Evolutionary conservation across 2,113 vertebrate genomes (phyloP), one percentile per base, ranked within the genome.

Genomic region (Archilochus colubris): DNA sequence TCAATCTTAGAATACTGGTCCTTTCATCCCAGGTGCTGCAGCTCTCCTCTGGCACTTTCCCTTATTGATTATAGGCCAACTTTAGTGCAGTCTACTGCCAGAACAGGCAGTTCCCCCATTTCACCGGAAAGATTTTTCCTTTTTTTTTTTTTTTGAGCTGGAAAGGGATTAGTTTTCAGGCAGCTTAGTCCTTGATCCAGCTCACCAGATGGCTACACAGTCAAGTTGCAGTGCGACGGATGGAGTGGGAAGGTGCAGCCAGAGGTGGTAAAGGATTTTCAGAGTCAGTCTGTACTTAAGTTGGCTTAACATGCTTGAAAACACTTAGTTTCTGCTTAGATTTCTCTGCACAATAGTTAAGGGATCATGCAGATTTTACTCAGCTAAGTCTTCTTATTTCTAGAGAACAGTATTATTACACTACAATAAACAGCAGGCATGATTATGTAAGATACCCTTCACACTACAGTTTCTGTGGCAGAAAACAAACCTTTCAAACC

Each of bases 131-230:
- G 53, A 17, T 73, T 86, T 77, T 74, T 67, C 33, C 28, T 83
- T 93, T 80, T 33, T 46, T 40, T 40, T 40, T 22, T 1, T 19
- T 95, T 86, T 58, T 88, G 59, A 93, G 51, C 64, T 93, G 80
- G 76, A 90, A 95, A 83, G 28, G 22, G 43, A 86, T 95, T 88
- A 55, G 31, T 70, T 80, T 77, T 74, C 82, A 81, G 68, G 21
- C 38, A 90, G 80, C 51, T 81, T 55, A 61, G 68, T 74, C 31
- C 53, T 88, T 2, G 14, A 67, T 93, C 80, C 92, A 92, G 86
- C 88, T 96, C 83, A 94, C 64, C 95, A 96, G 95, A 95, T 93
- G 88, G 94, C 82, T 86, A 40, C 72, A 81, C 80, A 86, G 86
- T 86, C 59, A 88, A 70, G 23, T n/a, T 31, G 66, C 66, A 87